Evolutionary conservation across 2,113 vertebrate species (phyloP), one percentile per base, ranked within the genome.

Genomic region (Catharus fuscescens): DNA sequence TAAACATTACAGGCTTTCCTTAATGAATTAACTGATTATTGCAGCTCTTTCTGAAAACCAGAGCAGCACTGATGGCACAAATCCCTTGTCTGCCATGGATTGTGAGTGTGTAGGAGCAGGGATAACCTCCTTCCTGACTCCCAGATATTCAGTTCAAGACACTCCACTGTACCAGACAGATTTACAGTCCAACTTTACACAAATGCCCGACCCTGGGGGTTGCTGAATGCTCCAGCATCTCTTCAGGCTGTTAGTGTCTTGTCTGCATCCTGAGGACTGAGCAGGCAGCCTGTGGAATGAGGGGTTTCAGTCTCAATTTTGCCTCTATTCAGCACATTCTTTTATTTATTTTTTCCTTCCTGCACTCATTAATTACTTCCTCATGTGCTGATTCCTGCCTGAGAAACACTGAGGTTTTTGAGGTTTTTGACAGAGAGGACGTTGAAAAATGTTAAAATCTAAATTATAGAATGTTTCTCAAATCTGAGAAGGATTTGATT

Each of bases 301-400:
- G 57, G 67, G 45, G 26, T 45, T 67, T 31, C 42, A 82, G 74
- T 54, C 84, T 87, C 67, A 38, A n/a, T 85, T 95, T 95, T 95
- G 81, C 62, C 29, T 80, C 54, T 77, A 8, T 91, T 91, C 91
- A 95, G 87, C 92, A 94, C 95, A 88, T 95, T 94, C 26, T 87
- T 80, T 9, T 65, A 24, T 17, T 32, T 24, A 14, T 17, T 7
- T 45, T 53, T 36, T 19, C 4, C 3, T 50, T 79, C 53, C 70
- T 88, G 74, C 74, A 93, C 29, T 80, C 62, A 87, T 96, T 95
- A 91, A 97, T 96, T 95, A 59, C 84, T 95, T 96, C 90, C 93
- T 95, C 59, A 36, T 94, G 94, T 91, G 73, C 36, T 91, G 65
- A 62, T 67, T 91, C 56, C 83, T 84, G 86, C 60, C 40, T 79